Base-by-base conservation (phyloP, 2,888 invertebrate species). In the Tolmerus cingulatus region DNA sequence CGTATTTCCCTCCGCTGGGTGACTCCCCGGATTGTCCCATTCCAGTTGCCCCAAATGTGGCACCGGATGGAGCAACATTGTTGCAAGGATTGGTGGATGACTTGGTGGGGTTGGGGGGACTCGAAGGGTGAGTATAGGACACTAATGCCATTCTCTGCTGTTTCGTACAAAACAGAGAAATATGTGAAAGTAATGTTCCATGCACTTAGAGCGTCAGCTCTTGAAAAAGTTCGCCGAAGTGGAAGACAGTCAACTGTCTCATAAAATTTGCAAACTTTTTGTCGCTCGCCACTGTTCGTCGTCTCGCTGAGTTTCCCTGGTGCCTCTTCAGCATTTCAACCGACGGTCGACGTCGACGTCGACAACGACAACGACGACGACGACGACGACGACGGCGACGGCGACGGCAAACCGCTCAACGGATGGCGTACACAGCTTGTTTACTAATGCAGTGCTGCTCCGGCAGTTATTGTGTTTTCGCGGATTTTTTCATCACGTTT, bases 241-340 rank as follows among this genome's bases (percentile, higher is more conserved):
- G 34, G 55, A 81, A 81, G 81, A 43, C 81, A 43, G 81, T 81
- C 55, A 51, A 46, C 78, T 78, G 78, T 78, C 46, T 78, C 55
- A 81, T 81, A 55, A 81, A 81, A 81, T 81, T 81, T 81, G 51
- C 81, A 23, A 66, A 51, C 27, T 81, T 81, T 46, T 81, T 81
- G 51, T 81, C 51, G 66, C 27, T 51, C 55, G 51, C 55, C 46
- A 8, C 55, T 27, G 23, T 30, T 66, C 55, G 55, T 55, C 1
- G 19, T 34, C 34, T 34, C n/a, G 23, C 27, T 8, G 57, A 19
- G 66, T 66, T 66, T 66, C 66, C 66, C 66, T 66, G 66, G 66
- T 66, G 66, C 66, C 66, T 66, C 27, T 23, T 66, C 66, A 66
- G 27, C 66, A 27, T 66, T 66, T 66, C 12, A 12, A 66, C 5